Evolutionary conservation across 2,888 invertebrate species (phyloP).

Genomic region (Ormyrus rosae): DNA sequence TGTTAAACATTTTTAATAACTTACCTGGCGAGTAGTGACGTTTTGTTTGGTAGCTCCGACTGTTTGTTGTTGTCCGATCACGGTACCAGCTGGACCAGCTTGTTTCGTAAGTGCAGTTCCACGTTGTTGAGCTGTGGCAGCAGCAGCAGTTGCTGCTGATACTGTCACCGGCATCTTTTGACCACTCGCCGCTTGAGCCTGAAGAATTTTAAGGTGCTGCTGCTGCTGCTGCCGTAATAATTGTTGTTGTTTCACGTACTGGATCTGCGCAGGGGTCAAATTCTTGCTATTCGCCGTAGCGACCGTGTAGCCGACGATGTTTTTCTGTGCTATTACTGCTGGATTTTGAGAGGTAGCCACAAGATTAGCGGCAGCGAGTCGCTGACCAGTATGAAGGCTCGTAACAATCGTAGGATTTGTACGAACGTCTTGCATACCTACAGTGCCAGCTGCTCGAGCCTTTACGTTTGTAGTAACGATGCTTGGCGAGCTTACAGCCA

Average conservation of each 20-base stretch:
- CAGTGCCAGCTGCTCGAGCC: constrained; percentile 61
- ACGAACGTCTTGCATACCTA: constrained; percentile 68
- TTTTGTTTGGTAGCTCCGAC: constrained; percentile 41
- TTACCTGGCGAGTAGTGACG: constrained; percentile 50
- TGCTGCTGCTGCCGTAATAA: constrained; percentile 74
- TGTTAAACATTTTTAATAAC: constrained; percentile 53
- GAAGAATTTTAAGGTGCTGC: constrained; percentile 69
- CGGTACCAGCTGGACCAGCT: constrained; percentile 54
- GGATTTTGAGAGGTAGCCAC: constrained; percentile 67
- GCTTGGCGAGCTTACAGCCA: constrained; percentile 60
- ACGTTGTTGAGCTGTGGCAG: constrained; percentile 68
- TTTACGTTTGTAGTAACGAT: constrained; percentile 66
- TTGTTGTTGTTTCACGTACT: constrained; percentile 82
- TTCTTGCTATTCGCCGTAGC: constrained; percentile 77
- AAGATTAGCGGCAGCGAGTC: constrained; percentile 70
- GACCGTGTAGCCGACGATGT: constrained; percentile 76
- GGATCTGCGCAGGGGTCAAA: constrained; percentile 78
- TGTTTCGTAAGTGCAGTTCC: constrained; percentile 70
- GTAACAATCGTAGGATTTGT: constrained; percentile 72
- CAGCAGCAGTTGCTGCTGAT: constrained; percentile 66
- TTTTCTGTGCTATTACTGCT: constrained; percentile 65
- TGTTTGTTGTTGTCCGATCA: constrained; percentile 53
- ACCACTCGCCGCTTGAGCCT: constrained; percentile 68
- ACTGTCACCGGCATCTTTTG: constrained; percentile 74
- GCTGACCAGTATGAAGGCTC: constrained; percentile 73